Base-by-base conservation (phyloP, 2,113 vertebrate genomes). In the Misgurnus anguillicaudatus region DNA sequence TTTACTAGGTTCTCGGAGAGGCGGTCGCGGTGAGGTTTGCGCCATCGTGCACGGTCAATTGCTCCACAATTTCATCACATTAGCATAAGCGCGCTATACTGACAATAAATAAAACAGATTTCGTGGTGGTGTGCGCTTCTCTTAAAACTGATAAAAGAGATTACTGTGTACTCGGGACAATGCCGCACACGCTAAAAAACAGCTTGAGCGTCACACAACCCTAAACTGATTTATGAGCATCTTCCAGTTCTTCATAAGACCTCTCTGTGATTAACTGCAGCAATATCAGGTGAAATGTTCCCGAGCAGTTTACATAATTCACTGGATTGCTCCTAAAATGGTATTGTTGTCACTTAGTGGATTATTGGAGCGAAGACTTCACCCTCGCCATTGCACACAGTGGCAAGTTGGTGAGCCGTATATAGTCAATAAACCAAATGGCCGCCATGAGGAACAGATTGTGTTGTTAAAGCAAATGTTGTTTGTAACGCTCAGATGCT, bases 381-480 rank as follows among this genome's bases (percentile, higher is more conserved):
- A 88, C 72, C 65, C 84, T 82, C 69, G 4, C 87, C 82, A 76
- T 86, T 85, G 85, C 77, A 82, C 55, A 79, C 16, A 74, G 47
- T 73, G 79, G 77, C 78, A 77, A 77, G 78, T 84, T 82, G 86
- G 83, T 80, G 82, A 88, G 87, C 85, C 51, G 69, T 85, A 88
- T 86, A 85, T 82, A 87, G 89, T 90, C 90, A 87, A 90, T 93
- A 91, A 92, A 92, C 91, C 87, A 89, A 92, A 89, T 86, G 87
- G 86, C 86, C 81, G 85, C 90, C 81, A 87, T 89, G 89, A 87
- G 85, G 85, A 90, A 90, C 90, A 92, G 88, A 93, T 90, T 92
- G 91, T 88, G 87, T 86, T 91, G 88, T 90, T 92, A 90, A 90
- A 90, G 81, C 82, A 88, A 90, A 89, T 87, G 87, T 87, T 90